Conservation (phyloP, 2,113 vertebrate species). For the Naja naja region DNA sequence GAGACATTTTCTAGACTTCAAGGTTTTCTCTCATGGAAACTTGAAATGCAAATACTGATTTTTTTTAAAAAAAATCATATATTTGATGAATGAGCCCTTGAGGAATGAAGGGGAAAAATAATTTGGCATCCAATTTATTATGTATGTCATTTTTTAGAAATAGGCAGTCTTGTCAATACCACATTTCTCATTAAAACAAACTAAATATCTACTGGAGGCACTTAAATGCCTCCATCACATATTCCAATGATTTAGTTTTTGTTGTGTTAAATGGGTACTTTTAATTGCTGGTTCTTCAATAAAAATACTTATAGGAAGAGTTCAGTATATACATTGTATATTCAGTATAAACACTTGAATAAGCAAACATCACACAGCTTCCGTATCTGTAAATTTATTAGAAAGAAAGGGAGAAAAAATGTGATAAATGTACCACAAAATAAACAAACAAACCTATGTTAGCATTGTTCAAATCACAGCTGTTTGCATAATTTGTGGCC, state of each 20-base stretch:
- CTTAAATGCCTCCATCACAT: conserved; percentile 18
- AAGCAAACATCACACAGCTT: not conserved
- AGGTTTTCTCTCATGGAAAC: conserved; percentile 8
- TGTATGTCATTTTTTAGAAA: not conserved
- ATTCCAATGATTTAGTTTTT: not conserved
- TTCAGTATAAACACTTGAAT: conserved; percentile 1
- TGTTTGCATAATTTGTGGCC: not conserved
- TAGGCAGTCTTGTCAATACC: not conserved
- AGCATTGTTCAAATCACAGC: not conserved
- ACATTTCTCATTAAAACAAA: conserved; percentile 5
- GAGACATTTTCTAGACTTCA: conserved; percentile 8
- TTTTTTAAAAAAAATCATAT: not conserved
- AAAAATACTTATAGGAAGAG: not conserved
- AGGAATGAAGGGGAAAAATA: conserved; percentile 9
- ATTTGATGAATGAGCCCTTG: conserved; percentile 4
- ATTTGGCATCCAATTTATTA: conserved; percentile 4
- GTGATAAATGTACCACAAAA: not conserved
- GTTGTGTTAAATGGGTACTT: conserved; percentile 2
- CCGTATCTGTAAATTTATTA: not conserved
- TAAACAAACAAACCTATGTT: not conserved
- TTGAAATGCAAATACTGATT: not conserved
- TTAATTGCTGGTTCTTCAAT: conserved; percentile 4
- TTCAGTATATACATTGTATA: not conserved
- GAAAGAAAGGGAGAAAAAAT: not conserved
- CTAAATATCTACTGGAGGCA: not conserved